Conservation (phyloP, 2,797 vertebrate genomes). For the Spinus olivaceus region DNA sequence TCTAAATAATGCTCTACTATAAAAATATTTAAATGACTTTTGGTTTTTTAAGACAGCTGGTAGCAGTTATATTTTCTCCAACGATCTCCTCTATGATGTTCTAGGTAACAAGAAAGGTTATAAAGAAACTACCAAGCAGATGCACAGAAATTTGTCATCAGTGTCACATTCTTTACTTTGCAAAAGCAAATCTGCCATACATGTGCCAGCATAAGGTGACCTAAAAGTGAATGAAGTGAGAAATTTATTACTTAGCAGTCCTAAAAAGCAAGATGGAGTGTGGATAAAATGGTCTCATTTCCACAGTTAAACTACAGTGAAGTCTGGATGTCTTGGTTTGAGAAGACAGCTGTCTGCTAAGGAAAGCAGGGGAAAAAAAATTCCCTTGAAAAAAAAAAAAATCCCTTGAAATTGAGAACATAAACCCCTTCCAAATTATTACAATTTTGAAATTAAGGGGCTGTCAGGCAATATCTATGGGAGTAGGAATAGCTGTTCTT, state of each 20-base stretch:
- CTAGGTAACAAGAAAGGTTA: background rate
- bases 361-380: background rate
- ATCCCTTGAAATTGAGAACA: background rate
- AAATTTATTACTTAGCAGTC: background rate
- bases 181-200: background rate
- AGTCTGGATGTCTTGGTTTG: background rate
- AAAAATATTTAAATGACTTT: background rate
- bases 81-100: background rate
- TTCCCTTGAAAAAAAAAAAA: too few species aligned
- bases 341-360: background rate
- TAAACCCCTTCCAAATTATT: background rate
- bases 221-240: background rate
- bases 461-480: too few species aligned
- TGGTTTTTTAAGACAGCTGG: background rate
- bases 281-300: background rate
- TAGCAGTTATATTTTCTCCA: background rate
- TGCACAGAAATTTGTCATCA: background rate
- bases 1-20: background rate
- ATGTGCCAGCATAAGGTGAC: background rate
- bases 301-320: background rate
- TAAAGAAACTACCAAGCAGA: background rate
- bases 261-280: background rate
- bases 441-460: too few species aligned
- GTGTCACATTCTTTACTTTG: background rate
- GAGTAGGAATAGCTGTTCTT: too few species aligned